Conservation (phyloP, 1,140 invertebrate species). For the Schlechtendalia chinensis region DNA sequence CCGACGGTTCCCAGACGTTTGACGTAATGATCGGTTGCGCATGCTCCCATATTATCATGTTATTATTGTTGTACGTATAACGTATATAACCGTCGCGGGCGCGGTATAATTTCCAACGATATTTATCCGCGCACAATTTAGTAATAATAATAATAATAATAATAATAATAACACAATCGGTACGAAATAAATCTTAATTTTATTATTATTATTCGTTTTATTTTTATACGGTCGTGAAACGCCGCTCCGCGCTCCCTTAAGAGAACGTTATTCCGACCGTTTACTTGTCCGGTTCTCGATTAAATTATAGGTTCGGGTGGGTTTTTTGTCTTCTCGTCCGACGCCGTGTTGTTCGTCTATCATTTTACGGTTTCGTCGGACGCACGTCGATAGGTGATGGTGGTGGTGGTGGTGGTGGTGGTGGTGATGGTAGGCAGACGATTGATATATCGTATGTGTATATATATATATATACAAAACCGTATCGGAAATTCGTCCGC, state of each 20-base stretch:
- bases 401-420: too few relatives aligned
- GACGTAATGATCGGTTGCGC: not conserved
- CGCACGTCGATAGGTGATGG: not conserved
- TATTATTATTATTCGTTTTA: too few relatives aligned
- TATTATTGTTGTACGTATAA: not conserved
- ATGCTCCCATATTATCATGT: not conserved
- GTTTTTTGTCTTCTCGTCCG: not conserved
- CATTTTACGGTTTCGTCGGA: not conserved
- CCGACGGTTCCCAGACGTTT: slow-evolving; percentile 19
- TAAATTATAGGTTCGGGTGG: slow-evolving; percentile 26
- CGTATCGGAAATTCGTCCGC: slow-evolving; percentile 8
- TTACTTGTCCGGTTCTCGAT: slow-evolving; percentile 28
- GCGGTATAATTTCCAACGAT: slow-evolving; percentile 2
- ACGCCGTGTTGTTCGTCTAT: not conserved
- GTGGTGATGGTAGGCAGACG: too few relatives aligned
- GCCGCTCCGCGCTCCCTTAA: not conserved
- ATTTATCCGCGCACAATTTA: not conserved
- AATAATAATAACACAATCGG: slow-evolving; percentile 12
- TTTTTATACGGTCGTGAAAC: not conserved
- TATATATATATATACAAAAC: not conserved
- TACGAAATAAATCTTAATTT: slow-evolving; percentile 27
- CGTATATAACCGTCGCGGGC: not conserved
- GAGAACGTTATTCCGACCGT: not conserved
- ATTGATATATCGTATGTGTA: too few relatives aligned
- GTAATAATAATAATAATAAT: slow-evolving; percentile 18